Percentiles rank a stretch among this genome's conserved stretches.
phyloP scores from a whole-genome alignment of 2,797 vertebrate species.

The Furcifer pardalis region DNA sequence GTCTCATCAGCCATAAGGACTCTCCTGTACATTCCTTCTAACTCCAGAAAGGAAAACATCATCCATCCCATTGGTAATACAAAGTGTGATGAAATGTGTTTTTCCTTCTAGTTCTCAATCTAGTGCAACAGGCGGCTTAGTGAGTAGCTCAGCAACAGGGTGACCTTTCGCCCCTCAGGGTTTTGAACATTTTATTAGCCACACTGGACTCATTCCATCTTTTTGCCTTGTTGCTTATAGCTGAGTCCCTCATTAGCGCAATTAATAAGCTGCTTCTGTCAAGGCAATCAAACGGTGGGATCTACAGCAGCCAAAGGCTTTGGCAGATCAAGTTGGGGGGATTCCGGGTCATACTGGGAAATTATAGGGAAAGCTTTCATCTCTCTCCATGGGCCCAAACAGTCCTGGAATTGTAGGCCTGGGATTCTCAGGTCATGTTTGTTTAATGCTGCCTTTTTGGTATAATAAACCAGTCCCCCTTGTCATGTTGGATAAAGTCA shows the following conservation, averaged over 20 bases:
- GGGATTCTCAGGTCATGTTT: conserved; percentile 65
- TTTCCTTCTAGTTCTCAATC: conserved; percentile 60
- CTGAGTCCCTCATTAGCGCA: conserved; percentile 75
- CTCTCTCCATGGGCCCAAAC: conserved; percentile 56
- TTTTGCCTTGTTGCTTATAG: conserved; percentile 41
- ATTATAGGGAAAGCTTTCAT: conserved; percentile 67
- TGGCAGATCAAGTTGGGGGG: conserved; percentile 66
- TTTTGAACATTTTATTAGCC: conserved; percentile 64
- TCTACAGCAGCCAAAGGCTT: conserved; percentile 65
- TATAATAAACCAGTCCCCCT: conserved; percentile 71
- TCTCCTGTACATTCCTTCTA: conserved; percentile 3
- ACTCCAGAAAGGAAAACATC: conserved; percentile 55
- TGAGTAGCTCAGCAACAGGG: conserved; percentile 72
- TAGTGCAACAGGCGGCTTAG: conserved; percentile 63
- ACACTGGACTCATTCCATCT: conserved; percentile 62
- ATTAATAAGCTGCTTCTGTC: conserved; percentile 72
- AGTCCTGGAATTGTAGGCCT: conserved; percentile 63
- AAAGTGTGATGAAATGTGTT: conserved; percentile 52
- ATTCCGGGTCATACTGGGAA: conserved; percentile 58
- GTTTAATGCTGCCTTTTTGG: conserved; percentile 62
- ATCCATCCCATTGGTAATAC: conserved; percentile 59
- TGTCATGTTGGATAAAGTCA: conserved; percentile 69
- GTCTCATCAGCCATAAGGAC: neutral
- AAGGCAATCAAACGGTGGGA: conserved; percentile 63
- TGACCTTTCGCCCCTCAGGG: conserved; percentile 67